Conservation (phyloP, 2,888 invertebrate species). For the Troglohyphantes excavatus region DNA sequence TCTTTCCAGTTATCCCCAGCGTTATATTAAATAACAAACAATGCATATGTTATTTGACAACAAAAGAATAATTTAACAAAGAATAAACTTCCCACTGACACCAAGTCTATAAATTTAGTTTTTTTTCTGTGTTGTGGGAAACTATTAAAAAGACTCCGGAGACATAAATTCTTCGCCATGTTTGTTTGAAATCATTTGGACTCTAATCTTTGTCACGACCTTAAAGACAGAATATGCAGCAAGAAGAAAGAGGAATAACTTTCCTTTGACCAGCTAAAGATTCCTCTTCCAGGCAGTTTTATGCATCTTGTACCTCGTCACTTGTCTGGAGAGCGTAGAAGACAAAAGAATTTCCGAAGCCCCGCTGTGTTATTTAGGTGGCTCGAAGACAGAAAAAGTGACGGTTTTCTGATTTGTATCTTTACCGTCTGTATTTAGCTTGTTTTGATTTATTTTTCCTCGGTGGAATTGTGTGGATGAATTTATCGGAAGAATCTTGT, state of each 20-base stretch:
- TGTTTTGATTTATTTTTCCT: no score
- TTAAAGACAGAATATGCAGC: background rate
- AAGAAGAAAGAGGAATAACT: constrained; percentile 1
- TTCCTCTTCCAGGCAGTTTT: background rate
- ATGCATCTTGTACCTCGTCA: background rate
- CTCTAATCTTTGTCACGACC: constrained; percentile 1
- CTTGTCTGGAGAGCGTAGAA: no score
- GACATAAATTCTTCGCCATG: background rate
- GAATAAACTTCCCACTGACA: constrained; percentile 1
- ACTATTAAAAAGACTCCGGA: background rate
- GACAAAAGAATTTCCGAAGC: no score
- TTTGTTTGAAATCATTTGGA: constrained; percentile 5
- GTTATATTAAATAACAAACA: constrained; percentile 1
- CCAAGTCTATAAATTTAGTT: constrained; percentile 3
- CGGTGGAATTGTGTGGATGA: no score
- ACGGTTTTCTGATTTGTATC: no score
- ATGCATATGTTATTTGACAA: background rate
- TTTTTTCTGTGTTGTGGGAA: background rate
- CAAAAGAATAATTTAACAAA: background rate
- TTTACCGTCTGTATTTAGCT: no score
- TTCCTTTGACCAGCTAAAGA: background rate
- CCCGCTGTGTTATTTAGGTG: no score
- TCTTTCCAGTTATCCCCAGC: background rate
- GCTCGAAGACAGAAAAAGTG: no score
- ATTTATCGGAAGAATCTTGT: no score